Conservation (phyloP, 2,888 invertebrate genomes). For the Ectropis crepuscularia region DNA sequence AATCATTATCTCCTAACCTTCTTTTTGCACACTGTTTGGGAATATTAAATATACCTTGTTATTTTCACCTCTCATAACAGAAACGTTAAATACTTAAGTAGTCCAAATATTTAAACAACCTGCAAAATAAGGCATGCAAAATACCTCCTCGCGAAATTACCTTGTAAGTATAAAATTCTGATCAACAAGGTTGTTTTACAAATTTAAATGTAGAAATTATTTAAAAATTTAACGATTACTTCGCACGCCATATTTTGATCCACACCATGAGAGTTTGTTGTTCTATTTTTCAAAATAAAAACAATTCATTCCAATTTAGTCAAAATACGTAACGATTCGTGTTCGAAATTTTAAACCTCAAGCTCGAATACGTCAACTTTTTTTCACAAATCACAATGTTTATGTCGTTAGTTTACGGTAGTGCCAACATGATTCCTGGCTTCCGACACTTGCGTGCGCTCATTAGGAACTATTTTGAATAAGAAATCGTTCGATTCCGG, state of each 20-base stretch:
- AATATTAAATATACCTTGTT: conserved; percentile 6
- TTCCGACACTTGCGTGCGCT: conserved; percentile 66
- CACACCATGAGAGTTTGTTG: conserved; percentile 9
- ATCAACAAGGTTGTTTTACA: conserved; percentile 12
- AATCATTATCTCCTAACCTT: conserved; percentile 8
- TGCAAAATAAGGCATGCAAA: conserved; percentile 16
- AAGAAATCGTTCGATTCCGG: conserved; percentile 57
- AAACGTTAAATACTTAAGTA: not conserved
- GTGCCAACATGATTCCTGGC: conserved; percentile 51
- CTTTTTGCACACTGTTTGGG: not conserved
- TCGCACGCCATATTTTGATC: conserved; percentile 14
- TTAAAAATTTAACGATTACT: conserved; percentile 8
- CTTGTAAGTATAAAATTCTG: conserved; percentile 1
- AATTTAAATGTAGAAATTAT: conserved; percentile 12
- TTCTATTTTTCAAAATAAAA: conserved; percentile 16
- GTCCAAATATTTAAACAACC: conserved; percentile 19
- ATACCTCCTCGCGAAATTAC: conserved; percentile 14
- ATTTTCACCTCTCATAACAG: conserved; percentile 10
- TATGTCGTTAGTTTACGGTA: conserved; percentile 39
- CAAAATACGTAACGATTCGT: conserved; percentile 30
- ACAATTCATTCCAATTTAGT: conserved; percentile 19
- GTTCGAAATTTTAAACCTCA: conserved; percentile 25
- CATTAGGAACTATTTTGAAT: conserved; percentile 55
- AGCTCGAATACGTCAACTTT: conserved; percentile 28
- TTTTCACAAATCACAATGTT: conserved; percentile 35